Conservation (phyloP, 2,113 vertebrate species). For the Protomyctophum bolini region DNA sequence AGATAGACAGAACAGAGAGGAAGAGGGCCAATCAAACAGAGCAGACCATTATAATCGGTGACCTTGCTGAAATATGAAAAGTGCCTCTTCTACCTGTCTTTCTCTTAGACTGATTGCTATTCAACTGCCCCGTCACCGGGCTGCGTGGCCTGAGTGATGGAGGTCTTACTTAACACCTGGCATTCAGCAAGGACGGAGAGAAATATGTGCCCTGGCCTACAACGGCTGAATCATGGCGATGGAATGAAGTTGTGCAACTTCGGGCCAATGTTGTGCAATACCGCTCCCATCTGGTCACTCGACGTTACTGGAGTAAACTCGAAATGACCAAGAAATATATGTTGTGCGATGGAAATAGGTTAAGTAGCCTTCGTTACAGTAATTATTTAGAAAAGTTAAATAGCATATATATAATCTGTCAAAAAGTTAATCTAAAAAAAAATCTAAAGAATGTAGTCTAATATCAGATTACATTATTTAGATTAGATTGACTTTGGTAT, state of each 20-base stretch:
- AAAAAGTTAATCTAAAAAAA: too few relatives aligned
- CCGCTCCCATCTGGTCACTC: conserved; percentile 53
- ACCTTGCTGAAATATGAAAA: conserved; percentile 39
- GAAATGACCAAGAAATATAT: too few relatives aligned
- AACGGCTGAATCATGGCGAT: conserved; percentile 35
- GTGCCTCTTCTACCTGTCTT: conserved; percentile 23
- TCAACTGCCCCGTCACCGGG: conserved; percentile 32
- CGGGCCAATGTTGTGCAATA: conserved; percentile 27
- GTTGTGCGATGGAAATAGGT: too few relatives aligned
- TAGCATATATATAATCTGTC: too few relatives aligned
- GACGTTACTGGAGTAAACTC: too few relatives aligned
- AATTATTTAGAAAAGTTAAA: too few relatives aligned
- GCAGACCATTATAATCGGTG: background rate
- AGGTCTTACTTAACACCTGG: conserved; percentile 51
- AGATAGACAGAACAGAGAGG: background rate
- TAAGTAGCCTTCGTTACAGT: too few relatives aligned
- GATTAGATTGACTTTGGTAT: too few relatives aligned
- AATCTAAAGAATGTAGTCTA: too few relatives aligned
- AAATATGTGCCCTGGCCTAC: conserved; percentile 37
- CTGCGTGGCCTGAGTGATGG: conserved; percentile 57
- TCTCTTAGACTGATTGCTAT: conserved; percentile 53
- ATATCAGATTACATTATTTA: too few relatives aligned
- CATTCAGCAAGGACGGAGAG: conserved; percentile 39
- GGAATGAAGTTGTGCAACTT: background rate
- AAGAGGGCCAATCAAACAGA: conserved; percentile 5